Evolutionary conservation across 2,797 vertebrate species (phyloP).

Genomic region (Crocodylus rhombifer): DNA sequence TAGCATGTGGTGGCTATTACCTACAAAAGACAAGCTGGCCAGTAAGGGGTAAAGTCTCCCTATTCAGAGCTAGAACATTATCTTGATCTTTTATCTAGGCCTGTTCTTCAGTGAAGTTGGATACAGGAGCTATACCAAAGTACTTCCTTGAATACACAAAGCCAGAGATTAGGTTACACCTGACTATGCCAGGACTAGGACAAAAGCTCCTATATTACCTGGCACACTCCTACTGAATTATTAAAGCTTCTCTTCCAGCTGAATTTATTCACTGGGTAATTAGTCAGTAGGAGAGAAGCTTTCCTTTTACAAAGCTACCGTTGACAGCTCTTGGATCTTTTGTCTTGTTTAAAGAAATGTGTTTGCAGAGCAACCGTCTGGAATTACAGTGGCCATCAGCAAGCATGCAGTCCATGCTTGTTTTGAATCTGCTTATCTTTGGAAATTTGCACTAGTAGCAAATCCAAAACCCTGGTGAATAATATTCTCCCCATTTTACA

Average conservation of each 20-base stretch:
- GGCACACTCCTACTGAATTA: constrained; percentile 73
- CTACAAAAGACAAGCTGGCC: neutral
- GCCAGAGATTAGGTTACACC: constrained; percentile 61
- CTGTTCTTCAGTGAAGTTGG: constrained; percentile 55
- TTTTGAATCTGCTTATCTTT: neutral
- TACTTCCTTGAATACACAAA: constrained; percentile 69
- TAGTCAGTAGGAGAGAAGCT: constrained; percentile 71
- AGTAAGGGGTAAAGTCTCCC: constrained; percentile 36
- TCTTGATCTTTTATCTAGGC: constrained; percentile 58
- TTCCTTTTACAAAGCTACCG: constrained; percentile 63
- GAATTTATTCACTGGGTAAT: constrained; percentile 68
- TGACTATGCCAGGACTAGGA: constrained; percentile 31
- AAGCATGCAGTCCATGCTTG: neutral
- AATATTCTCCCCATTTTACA: neutral
- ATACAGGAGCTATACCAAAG: constrained; percentile 60
- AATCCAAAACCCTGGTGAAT: neutral
- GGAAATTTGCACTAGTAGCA: neutral
- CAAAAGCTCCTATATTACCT: constrained; percentile 73
- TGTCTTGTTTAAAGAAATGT: constrained; percentile 49
- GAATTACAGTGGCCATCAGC: neutral
- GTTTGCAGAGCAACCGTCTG: constrained; percentile 65
- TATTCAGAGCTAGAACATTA: neutral
- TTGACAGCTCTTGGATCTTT: constrained; percentile 39
- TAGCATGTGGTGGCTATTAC: neutral
- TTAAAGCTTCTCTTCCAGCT: constrained; percentile 65